Conservation (phyloP, 2,113 vertebrate species). For the Cyphomyrus plagiostoma region DNA sequence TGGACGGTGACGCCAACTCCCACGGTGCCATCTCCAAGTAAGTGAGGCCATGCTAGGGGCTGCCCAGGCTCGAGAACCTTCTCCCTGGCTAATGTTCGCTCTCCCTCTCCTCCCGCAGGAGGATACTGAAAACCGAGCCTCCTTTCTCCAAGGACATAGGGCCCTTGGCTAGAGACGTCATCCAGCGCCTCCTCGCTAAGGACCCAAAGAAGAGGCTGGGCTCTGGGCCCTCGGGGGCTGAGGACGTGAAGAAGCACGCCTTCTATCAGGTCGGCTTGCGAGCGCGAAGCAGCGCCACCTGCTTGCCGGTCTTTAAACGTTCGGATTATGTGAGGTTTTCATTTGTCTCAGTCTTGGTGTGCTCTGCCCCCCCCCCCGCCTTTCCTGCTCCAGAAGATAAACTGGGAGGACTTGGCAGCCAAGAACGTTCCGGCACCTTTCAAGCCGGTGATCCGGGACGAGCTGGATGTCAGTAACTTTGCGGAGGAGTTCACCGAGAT, state of each 20-base stretch:
- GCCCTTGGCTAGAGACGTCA: conserved; percentile 80
- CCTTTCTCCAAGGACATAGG: conserved; percentile 90
- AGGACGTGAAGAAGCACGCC: conserved; percentile 85
- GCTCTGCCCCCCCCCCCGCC: neutral
- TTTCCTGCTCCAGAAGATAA: conserved; percentile 72
- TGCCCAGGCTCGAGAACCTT: neutral
- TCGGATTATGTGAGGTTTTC: neutral
- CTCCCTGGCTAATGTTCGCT: neutral
- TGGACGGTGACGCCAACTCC: conserved; percentile 92
- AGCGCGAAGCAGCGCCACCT: neutral
- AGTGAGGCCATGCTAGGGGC: conserved; percentile 25
- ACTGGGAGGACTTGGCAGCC: conserved; percentile 90
- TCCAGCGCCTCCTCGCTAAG: conserved; percentile 82
- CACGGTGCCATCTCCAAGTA: conserved; percentile 96
- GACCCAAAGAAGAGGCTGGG: conserved; percentile 91
- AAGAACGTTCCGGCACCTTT: conserved; percentile 88
- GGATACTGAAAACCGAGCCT: conserved; percentile 93
- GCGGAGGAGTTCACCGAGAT: conserved; percentile 97
- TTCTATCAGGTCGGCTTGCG: conserved; percentile 82
- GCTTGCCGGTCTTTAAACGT: neutral
- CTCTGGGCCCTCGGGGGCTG: conserved; percentile 76
- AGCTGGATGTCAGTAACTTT: conserved; percentile 94
- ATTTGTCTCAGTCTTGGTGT: neutral
- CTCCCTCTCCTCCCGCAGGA: conserved; percentile 58
- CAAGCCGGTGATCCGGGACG: conserved; percentile 90